Base-by-base conservation (phyloP, 2,888 invertebrate genomes). In the Sphaerophoria taeniata region DNA sequence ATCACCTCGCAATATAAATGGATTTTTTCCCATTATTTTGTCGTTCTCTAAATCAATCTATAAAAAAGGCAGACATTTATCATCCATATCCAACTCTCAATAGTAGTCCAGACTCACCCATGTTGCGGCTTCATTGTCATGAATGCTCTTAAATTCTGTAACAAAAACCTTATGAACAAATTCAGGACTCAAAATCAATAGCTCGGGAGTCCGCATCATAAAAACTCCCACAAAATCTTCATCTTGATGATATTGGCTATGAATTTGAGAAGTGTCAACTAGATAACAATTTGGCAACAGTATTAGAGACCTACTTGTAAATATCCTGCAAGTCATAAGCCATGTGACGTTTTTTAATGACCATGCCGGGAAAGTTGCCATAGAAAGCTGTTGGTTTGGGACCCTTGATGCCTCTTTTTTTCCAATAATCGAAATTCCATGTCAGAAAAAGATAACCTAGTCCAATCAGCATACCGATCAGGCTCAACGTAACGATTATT, bases 11-110 rank as follows among this genome's bases (percentile, higher is more conserved):
- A 93, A 83, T 0, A 90, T 79, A 84, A 94, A 93, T 0, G 93
- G 93, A 90, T 93, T 93, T 58, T 92, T 91, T 2, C 91, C 91
- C 6, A 92, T 88, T 5, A 94, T 87, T 0, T 92, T 93, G 73
- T 94, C 94, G 0, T 88, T 84, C 14, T 92, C 89, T 45, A 92
- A 91, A 78, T 92, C 90, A 1, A 92, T 84, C 88, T 90, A 87
- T 24, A 5, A 84, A 24, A 24, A 36, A 58, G n/a, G n/a, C 16
- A 39, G 36, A 36, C 7, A 0, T 1, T 34, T 24, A 24, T 24
- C 24, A 24, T 24, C 24, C 24, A 2, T 24, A 24, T 2, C 24
- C 24, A 24, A 1, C 24, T 24, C 24, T 24, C 24, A 2, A 24
- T 24, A 24, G 24, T 24, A n/a, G n/a, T n/a, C n/a, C 24, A 24